Conservation (phyloP, 2,888 invertebrate species). For the Mechanitis mazaeus region DNA sequence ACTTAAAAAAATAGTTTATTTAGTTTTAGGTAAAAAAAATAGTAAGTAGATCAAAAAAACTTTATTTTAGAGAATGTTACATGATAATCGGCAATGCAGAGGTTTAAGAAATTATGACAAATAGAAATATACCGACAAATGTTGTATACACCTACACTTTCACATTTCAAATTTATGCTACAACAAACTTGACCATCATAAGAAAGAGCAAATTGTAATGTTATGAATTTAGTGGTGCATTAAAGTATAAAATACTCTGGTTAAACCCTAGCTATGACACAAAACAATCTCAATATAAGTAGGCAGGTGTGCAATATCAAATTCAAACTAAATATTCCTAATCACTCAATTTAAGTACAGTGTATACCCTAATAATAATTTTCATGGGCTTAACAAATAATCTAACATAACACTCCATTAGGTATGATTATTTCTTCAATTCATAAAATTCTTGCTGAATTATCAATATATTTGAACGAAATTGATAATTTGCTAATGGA, state of each 20-base stretch:
- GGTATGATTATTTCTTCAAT: conserved; percentile 27
- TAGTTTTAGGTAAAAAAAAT: conserved; percentile 10
- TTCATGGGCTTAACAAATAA: conserved; percentile 43
- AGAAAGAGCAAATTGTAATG: conserved; percentile 56
- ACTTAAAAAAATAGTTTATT: conserved; percentile 1
- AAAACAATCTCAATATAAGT: conserved; percentile 55
- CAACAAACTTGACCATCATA: conserved; percentile 60
- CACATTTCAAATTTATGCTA: conserved; percentile 66
- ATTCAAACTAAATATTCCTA: conserved; percentile 50
- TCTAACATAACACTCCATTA: conserved; percentile 39
- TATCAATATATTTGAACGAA: conserved; percentile 36
- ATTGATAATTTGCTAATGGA: conserved; percentile 14
- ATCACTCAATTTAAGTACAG: conserved; percentile 45
- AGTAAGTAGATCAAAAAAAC: conserved; percentile 73
- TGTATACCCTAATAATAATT: conserved; percentile 39
- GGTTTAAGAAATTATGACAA: conserved; percentile 70
- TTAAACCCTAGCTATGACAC: conserved; percentile 45
- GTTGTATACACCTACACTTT: conserved; percentile 68
- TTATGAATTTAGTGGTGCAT: conserved; percentile 56
- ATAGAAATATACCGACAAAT: conserved; percentile 71
- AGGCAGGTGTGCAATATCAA: conserved; percentile 56
- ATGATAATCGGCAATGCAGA: conserved; percentile 76
- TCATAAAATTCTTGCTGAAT: conserved; percentile 46
- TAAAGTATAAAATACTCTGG: conserved; percentile 50
- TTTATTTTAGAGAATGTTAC: conserved; percentile 77